phyloP scores from a whole-genome alignment of 2,888 invertebrate species.

The Pandemis heparana region DNA sequence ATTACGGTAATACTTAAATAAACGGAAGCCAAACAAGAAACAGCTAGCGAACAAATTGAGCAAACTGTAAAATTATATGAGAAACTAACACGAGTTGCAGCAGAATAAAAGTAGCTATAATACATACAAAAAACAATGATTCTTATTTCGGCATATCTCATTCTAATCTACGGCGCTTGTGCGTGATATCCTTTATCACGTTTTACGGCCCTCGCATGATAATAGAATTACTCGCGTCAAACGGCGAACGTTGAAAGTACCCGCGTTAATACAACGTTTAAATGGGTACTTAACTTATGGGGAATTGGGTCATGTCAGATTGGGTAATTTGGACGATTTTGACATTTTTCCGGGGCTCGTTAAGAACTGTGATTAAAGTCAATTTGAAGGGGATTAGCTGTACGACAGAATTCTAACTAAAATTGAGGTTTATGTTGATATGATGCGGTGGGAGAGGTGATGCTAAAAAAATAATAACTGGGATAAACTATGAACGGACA shows the following conservation, averaged over 20 bases:
- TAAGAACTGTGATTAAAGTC: slow-evolving; percentile 21
- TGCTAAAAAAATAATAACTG: neutral
- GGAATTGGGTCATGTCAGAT: slow-evolving; percentile 29
- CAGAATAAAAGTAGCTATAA: too few species aligned
- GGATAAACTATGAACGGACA: neutral
- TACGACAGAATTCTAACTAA: neutral
- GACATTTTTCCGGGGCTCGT: slow-evolving; percentile 21
- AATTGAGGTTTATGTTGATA: neutral
- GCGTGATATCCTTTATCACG: slow-evolving; percentile 9
- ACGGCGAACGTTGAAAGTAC: neutral
- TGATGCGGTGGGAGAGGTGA: neutral
- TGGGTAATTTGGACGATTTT: slow-evolving; percentile 36
- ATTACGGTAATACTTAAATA: too few species aligned
- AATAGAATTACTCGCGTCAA: slow-evolving; percentile 8
- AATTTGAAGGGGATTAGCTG: slow-evolving; percentile 11
- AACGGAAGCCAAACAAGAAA: too few species aligned
- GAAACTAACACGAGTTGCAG: too few species aligned
- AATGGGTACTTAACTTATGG: slow-evolving; percentile 26
- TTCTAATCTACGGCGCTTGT: slow-evolving; percentile 1
- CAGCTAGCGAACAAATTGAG: too few species aligned
- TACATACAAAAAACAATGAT: too few species aligned
- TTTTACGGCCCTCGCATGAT: slow-evolving; percentile 5
- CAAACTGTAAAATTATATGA: too few species aligned
- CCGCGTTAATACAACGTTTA: slow-evolving; percentile 6
- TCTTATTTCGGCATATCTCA: neutral